phyloP scores from a whole-genome alignment of 2,888 invertebrate species.

The Ellobium chinense region DNA sequence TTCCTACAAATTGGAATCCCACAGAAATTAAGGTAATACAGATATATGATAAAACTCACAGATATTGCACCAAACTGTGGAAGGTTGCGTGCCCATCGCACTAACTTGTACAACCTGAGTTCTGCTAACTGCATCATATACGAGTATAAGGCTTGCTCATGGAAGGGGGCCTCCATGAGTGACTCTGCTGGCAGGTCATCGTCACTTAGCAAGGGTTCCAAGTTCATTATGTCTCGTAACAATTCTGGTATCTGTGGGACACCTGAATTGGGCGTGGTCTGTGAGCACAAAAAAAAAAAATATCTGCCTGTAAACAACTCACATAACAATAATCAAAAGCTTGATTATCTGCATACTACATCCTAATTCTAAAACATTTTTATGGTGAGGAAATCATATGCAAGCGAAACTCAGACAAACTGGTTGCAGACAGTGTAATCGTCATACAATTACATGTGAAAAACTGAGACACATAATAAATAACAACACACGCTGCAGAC shows the following conservation, averaged over 20 bases:
- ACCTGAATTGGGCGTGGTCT: slow-evolving; percentile 29
- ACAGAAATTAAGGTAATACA: no score
- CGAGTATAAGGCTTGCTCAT: slow-evolving; percentile 67
- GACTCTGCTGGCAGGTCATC: slow-evolving; percentile 68
- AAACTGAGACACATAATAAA: no score
- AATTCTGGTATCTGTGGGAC: slow-evolving; percentile 61
- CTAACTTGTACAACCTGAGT: slow-evolving; percentile 96
- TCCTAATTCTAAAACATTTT: no score
- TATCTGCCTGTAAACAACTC: no score
- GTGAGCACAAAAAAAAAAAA: background rate
- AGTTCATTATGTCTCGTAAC: slow-evolving; percentile 74
- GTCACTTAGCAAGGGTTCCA: slow-evolving; percentile 74
- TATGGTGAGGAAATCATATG: no score
- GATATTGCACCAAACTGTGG: slow-evolving; percentile 97
- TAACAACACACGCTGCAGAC: no score
- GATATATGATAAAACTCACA: slow-evolving; percentile 82
- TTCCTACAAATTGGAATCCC: no score
- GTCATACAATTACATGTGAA: no score
- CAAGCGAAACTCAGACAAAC: no score
- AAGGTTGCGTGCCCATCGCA: slow-evolving; percentile 98
- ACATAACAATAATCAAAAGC: no score
- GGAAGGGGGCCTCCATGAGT: slow-evolving; percentile 61
- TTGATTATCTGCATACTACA: no score
- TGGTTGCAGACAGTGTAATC: no score
- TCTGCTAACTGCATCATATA: slow-evolving; percentile 84